phyloP scores from a whole-genome alignment of 2,888 invertebrate species.

The Nomada flava region DNA sequence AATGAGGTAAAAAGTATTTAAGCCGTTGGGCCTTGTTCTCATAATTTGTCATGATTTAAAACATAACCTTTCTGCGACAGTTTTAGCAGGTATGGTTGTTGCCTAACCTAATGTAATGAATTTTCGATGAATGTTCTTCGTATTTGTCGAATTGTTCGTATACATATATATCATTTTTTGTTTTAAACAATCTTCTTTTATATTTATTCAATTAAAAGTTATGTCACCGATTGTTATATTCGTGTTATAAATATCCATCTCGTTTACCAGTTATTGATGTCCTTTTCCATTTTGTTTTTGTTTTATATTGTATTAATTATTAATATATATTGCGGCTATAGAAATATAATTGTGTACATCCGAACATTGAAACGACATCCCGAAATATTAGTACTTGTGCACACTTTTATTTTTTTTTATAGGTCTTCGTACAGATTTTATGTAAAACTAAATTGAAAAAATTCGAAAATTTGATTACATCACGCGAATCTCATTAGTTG shows the following conservation, averaged over 20 bases:
- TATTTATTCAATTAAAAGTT: not conserved
- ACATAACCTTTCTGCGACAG: conserved; percentile 34
- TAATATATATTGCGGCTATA: not conserved
- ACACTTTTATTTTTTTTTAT: no score
- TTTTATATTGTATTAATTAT: not conserved
- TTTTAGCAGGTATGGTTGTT: conserved; percentile 13
- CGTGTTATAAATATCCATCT: no score
- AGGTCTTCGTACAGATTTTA: no score
- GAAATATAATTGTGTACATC: not conserved
- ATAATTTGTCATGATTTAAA: not conserved
- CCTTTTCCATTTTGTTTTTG: not conserved
- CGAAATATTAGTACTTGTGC: no score
- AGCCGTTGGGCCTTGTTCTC: not conserved
- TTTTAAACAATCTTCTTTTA: not conserved
- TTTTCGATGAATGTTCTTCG: not conserved
- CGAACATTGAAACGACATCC: no score
- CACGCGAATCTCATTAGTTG: not conserved
- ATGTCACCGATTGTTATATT: not conserved
- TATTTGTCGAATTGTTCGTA: conserved; percentile 5
- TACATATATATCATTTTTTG: not conserved
- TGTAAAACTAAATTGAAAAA: not conserved
- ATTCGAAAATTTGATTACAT: not conserved
- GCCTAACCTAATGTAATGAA: conserved; percentile 25
- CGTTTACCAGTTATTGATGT: not conserved
- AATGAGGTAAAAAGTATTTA: not conserved